Evolutionary conservation across 2,888 invertebrate species (phyloP), one percentile per base, ranked within the genome.

Genomic region (Cephus sareptanus): DNA sequence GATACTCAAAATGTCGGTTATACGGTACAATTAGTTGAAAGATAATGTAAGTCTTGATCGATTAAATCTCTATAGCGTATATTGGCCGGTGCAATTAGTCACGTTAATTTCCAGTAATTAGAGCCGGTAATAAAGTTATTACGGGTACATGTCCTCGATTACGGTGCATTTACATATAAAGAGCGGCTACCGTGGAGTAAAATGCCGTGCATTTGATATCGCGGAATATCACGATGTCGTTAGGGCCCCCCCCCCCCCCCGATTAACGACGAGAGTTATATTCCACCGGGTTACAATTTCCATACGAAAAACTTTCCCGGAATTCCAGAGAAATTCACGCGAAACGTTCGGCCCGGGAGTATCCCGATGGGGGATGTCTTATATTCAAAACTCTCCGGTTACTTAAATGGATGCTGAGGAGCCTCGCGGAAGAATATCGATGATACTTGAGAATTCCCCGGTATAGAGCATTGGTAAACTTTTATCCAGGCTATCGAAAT

Each of bases 81-180:
- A 23, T 23, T 70, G 76, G 71, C 78, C 78, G 15, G 68, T 33
- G 15, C 83, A 87, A 89, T 89, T 89, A 89, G 86, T 83, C 82
- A 81, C 85, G 85, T 85, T 88, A 88, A 88, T 89, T 88, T 88
- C 81, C 85, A 80, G 81, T 86, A 88, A 89, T 89, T 88, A 88
- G 87, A 82, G 80, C 73, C 76, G 83, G 85, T 88, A 89, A 89
- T 87, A 86, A 89, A 88, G 87, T 89, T 90, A 90, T 89, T 87
- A 88, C 87, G 76, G 82, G 82, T 85, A 85, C 85, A 84, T 85
- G 88, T 87, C 86, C 86, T 83, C 87, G 87, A 89, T 89, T 88
- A 88, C 82, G 87, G 84, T 84, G 83, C 79, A 87, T 89, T 89
- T 88, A 85, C 87, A 89, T 56, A 56, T 89, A 86, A 85, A 89